A percentile compares a stretch with the other conserved stretches of the same genome.
Conservation (phyloP, 2,888 invertebrate species). For the Dicroscelio sp. region DNA sequence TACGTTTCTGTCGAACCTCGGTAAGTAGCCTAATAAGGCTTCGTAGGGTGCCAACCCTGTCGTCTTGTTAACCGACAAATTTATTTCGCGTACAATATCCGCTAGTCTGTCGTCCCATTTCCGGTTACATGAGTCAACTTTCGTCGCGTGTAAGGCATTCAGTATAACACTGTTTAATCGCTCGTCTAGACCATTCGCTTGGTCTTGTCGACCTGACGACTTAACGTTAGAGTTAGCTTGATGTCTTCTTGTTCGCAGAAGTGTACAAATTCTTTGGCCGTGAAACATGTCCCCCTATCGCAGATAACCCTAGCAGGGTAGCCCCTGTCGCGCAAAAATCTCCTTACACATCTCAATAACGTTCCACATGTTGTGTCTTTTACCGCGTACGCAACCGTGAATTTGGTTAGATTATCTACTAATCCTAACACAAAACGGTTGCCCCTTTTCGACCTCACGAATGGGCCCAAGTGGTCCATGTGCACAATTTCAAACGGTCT, state of each 20-base stretch:
- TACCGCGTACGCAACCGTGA: conserved; percentile 71
- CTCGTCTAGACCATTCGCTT: conserved; percentile 70
- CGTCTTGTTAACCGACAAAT: not conserved
- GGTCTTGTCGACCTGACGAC: conserved; percentile 70
- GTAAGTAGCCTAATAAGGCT: not conserved
- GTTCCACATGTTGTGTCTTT: conserved; percentile 48
- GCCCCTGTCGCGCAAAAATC: conserved; percentile 70
- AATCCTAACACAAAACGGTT: conserved; percentile 80
- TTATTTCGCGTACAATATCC: not conserved
- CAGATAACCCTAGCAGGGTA: conserved; percentile 66
- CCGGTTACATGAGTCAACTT: not conserved
- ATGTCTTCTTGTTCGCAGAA: conserved; percentile 64
- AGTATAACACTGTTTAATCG: conserved; percentile 55
- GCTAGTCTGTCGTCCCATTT: not conserved
- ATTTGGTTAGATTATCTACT: conserved; percentile 83
- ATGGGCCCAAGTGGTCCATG: conserved; percentile 82
- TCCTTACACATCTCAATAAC: conserved; percentile 17
- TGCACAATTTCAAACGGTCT: conserved; percentile 82
- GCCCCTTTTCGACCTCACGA: conserved; percentile 59
- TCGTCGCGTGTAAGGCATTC: conserved; percentile 21
- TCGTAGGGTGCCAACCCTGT: not conserved
- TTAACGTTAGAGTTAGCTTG: conserved; percentile 62
- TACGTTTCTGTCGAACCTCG: not conserved
- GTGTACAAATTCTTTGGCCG: conserved; percentile 55
- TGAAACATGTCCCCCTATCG: conserved; percentile 77